Evolutionary conservation across 2,888 invertebrate genomes (phyloP).

Genomic region (Macroteleia sp.): DNA sequence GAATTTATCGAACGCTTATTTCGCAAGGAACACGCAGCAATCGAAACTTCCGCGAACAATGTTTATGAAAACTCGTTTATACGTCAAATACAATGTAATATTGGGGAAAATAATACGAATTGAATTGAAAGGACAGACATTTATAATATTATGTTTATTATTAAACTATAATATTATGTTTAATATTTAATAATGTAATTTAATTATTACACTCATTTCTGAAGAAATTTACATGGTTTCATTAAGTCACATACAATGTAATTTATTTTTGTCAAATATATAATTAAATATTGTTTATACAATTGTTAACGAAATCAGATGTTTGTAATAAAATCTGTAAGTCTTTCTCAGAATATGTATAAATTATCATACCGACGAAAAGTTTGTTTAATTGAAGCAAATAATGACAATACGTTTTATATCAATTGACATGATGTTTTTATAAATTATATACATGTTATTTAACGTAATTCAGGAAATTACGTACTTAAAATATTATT

Average conservation of each 20-base stretch:
- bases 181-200: too few relatives aligned
- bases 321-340: slow-evolving; percentile 8
- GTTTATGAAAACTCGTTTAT: slow-evolving; percentile 51
- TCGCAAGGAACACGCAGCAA: slow-evolving; percentile 62
- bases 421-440: slow-evolving; percentile 35
- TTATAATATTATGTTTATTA: neutral
- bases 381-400: slow-evolving; percentile 15
- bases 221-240: too few relatives aligned
- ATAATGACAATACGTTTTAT: slow-evolving; percentile 33
- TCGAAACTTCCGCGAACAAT: slow-evolving; percentile 56
- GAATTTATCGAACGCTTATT: slow-evolving; percentile 60
- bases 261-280: too few relatives aligned
- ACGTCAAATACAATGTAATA: slow-evolving; percentile 41
- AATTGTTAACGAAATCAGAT: too few relatives aligned
- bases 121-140: slow-evolving; percentile 15
- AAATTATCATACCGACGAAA: slow-evolving; percentile 25
- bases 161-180: too few relatives aligned
- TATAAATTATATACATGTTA: neutral
- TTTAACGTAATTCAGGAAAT: neutral
- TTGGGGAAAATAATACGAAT: slow-evolving; percentile 17
- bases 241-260: too few relatives aligned
- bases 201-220: too few relatives aligned
- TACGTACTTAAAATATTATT: too few relatives aligned
- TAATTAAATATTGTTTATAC: too few relatives aligned
- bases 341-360: slow-evolving; percentile 7